Base-by-base conservation (phyloP, 2,888 invertebrate species). In the Cerceris ruficornis region DNA sequence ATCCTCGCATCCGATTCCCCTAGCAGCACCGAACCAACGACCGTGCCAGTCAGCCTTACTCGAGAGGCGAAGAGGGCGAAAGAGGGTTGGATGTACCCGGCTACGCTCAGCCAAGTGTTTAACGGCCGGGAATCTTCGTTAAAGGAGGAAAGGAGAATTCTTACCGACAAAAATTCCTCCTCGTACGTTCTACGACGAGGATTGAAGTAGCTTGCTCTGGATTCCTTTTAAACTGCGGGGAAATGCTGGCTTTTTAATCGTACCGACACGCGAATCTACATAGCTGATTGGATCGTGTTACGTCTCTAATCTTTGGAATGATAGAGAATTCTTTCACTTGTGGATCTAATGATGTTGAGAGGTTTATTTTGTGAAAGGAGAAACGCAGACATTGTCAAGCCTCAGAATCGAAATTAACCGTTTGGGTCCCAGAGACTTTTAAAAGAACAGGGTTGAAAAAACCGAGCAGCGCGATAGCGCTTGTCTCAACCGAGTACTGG, bases 1-100 rank as follows among this genome's bases (percentile, higher is more conserved):
- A 90, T 91, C 88, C 89, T 87, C 86, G 87, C 84, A 84, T 88
- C 88, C 87, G 86, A 88, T 86, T 84, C 85, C 85, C 74, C 70
- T 69, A 57, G 69, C 52, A 72, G 71, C 65, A 43, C 59, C 42
- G 8, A 66, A 75, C 71, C 68, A 64, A 52, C 67, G 55, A 55
- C 43, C 67, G 17, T 54, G 69, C 54, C 77, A 77, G 78, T 61
- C 75, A 71, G 68, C 76, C 82, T 79, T 66, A 67, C 60, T 65
- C 59, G 68, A 80, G 82, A 84, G 78, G 49, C 52, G 70, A 73
- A 72, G 73, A 69, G 82, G 68, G 66, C 71, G 46, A 70, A 75
- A 49, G 75, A 75, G 82, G 75, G 75, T 73, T 65, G 58, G 67
- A 69, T 69, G 70, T 73, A 71, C 75, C 77, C 60, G 14, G 57